These are phyloP conservation scores for Phalacrocorax brasilianus DNA, from an alignment of 2,113 vertebrate species.

Conservation along the genomic window DNA sequence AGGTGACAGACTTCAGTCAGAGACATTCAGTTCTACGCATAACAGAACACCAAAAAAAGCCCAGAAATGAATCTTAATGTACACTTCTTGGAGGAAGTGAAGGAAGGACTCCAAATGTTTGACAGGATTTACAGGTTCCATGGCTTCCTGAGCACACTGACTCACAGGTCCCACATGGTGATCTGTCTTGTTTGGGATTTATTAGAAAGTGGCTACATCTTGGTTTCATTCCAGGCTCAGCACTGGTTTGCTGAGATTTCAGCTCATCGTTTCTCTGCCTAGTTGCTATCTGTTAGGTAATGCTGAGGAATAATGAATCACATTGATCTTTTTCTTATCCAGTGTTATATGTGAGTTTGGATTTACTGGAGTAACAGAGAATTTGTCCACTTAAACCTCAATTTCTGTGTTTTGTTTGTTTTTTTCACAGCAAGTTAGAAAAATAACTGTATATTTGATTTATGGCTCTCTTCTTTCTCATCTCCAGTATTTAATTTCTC, in stretches of 20 bases:
- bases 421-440: not conserved
- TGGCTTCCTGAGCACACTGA: not conserved
- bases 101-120: not conserved
- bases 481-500: conserved; percentile 19
- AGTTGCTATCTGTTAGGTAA: not conserved
- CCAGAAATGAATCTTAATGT: not conserved
- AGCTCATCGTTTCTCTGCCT: not conserved
- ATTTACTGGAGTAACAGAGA: not conserved
- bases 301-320: not conserved
- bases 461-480: not conserved
- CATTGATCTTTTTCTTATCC: not conserved
- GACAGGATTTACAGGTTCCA: not conserved
- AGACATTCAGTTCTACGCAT: not conserved
- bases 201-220: not conserved
- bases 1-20: not conserved
- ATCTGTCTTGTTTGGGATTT: not conserved
- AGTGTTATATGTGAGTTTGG: not conserved
- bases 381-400: not conserved
- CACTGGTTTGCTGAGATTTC: not conserved
- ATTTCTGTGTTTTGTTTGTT: not conserved
- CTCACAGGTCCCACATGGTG: not conserved
- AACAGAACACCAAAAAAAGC: not conserved
- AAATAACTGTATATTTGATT: not conserved
- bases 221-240: not conserved
- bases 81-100: not conserved